Percentiles rank a stretch among this genome's conserved stretches.
phyloP scores from a whole-genome alignment of 92 coral and sea anemone genomes.

The Muricea muricata region DNA sequence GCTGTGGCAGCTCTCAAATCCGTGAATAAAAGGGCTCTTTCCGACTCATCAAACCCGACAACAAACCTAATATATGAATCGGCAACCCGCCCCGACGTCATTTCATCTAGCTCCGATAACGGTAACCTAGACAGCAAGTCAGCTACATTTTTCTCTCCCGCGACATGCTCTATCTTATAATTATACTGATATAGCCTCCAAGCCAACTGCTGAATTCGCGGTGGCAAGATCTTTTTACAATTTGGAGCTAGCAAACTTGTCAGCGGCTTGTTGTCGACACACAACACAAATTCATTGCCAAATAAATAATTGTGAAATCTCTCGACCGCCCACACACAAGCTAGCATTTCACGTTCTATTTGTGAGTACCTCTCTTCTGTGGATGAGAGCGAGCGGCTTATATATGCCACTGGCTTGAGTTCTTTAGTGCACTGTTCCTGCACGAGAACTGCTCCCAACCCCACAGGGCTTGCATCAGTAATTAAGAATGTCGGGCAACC shows the following conservation, averaged over 20 bases:
- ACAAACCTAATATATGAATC: conserved; percentile 41
- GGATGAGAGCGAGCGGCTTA: conserved; percentile 29
- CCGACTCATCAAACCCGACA: background rate
- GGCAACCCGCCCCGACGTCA: background rate
- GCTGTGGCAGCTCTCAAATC: conserved; percentile 22
- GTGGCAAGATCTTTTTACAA: conserved; percentile 27
- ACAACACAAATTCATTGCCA: conserved; percentile 44
- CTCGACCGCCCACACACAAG: conserved; percentile 54
- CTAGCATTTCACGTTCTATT: conserved; percentile 59
- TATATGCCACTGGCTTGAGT: conserved; percentile 52
- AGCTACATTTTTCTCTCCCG: conserved; percentile 15
- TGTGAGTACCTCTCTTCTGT: conserved; percentile 48
- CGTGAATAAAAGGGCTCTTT: conserved; percentile 39
- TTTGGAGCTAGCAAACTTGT: conserved; percentile 16
- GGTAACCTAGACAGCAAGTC: conserved; percentile 24
- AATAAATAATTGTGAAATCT: conserved; percentile 42
- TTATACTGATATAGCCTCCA: conserved; percentile 47
- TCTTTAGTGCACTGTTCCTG: conserved; percentile 14
- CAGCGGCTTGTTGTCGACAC: conserved; percentile 50
- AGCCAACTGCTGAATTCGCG: conserved; percentile 37
- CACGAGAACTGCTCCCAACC: conserved; percentile 9
- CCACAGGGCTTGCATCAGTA: conserved; percentile 52
- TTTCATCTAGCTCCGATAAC: background rate
- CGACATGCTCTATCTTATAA: conserved; percentile 13
- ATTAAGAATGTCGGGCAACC: conserved; percentile 41